Conservation (phyloP, 2,888 invertebrate genomes). For the Lutraria lutraria region DNA sequence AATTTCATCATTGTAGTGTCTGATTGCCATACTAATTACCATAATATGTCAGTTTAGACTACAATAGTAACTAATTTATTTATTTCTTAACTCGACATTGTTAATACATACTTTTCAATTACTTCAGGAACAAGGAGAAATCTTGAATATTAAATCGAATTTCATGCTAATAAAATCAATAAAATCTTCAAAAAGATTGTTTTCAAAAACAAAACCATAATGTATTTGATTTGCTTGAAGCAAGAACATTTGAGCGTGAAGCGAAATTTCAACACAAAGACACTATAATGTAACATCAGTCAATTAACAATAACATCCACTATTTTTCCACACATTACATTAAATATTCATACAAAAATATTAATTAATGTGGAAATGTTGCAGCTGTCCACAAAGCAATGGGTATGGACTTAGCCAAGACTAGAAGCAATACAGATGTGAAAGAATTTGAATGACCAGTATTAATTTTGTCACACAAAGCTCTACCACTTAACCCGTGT, state of each 20-base stretch:
- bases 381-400: constrained; percentile 10
- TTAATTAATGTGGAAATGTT: background rate
- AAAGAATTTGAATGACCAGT: background rate
- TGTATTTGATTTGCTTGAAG: background rate
- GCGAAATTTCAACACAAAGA: background rate
- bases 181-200: background rate
- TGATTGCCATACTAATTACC: background rate
- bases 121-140: background rate
- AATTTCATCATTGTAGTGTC: background rate
- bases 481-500: background rate
- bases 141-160: background rate
- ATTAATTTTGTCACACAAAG: background rate
- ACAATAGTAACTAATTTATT: too few species aligned
- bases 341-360: constrained; percentile 25
- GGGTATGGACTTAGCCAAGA: background rate
- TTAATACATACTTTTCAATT: too few species aligned
- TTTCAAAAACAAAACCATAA: background rate
- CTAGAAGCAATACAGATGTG: background rate
- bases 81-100: too few species aligned
- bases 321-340: background rate
- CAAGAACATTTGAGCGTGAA: background rate
- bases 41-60: background rate
- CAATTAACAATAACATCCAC: constrained; percentile 1
- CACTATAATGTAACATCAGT: background rate
- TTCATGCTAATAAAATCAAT: background rate